These are phyloP conservation scores for Hirtodrosophila trivittata DNA, from an alignment of 2,888 invertebrate species.

Conservation along the genomic window DNA sequence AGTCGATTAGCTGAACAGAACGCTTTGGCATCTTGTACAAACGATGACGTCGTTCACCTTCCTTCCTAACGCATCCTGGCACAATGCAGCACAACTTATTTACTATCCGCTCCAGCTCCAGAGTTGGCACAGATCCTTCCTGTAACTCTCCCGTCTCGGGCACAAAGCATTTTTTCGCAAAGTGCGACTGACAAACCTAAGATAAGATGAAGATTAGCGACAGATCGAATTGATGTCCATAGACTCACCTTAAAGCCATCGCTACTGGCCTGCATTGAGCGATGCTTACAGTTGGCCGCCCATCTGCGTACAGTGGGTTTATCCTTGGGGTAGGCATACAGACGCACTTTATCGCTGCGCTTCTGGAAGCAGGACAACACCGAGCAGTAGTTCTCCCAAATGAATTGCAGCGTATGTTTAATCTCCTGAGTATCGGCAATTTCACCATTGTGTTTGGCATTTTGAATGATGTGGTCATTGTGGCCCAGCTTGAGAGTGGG, in stretches of 20 bases:
- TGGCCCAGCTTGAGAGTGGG: slow-evolving; percentile 76
- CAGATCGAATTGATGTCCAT: neutral
- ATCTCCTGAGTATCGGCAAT: slow-evolving; percentile 61
- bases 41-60: slow-evolving; percentile 38
- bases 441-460: slow-evolving; percentile 64
- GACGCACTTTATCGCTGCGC: slow-evolving; percentile 42
- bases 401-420: slow-evolving; percentile 56
- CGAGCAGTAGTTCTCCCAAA: slow-evolving; percentile 70
- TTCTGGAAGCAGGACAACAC: slow-evolving; percentile 68
- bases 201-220: neutral
- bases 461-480: slow-evolving; percentile 58
- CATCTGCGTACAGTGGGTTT: slow-evolving; percentile 57
- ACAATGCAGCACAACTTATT: slow-evolving; percentile 51
- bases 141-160: slow-evolving; percentile 38
- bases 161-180: slow-evolving; percentile 58
- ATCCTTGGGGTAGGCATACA: slow-evolving; percentile 67
- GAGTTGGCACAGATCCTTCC: slow-evolving; percentile 63
- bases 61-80: slow-evolving; percentile 36
- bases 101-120: slow-evolving; percentile 41
- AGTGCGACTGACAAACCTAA: slow-evolving; percentile 67
- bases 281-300: slow-evolving; percentile 74
- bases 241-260: slow-evolving; percentile 59
- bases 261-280: slow-evolving; percentile 69
- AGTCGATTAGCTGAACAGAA: slow-evolving; percentile 39
- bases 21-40: slow-evolving; percentile 52